These are phyloP conservation scores for Okamejei kenojei DNA, from an alignment of 2,797 vertebrate genomes.

Conservation along the genomic window DNA sequence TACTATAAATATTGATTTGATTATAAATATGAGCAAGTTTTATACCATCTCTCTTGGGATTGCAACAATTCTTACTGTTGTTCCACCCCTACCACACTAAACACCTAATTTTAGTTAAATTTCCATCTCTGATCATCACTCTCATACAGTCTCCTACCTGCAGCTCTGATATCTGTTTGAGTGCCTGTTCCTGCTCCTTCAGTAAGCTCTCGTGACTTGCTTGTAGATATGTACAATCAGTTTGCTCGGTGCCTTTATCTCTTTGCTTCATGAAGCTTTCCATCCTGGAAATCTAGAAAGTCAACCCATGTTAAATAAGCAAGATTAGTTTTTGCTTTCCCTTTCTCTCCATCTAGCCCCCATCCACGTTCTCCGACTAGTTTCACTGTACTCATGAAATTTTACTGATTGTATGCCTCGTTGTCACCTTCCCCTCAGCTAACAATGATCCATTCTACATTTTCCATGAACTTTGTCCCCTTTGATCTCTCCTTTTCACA, in stretches of 20 bases:
- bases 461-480: too few relatives aligned
- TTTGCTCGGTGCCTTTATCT: slow-evolving; percentile 41
- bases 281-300: slow-evolving; percentile 56
- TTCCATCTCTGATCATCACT: background rate
- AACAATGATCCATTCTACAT: too few relatives aligned
- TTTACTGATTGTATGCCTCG: too few relatives aligned
- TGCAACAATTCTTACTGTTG: background rate
- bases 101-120: slow-evolving; percentile 14
- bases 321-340: too few relatives aligned
- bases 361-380: too few relatives aligned
- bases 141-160: slow-evolving; percentile 42
- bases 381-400: too few relatives aligned
- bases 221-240: background rate
- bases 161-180: slow-evolving; percentile 41
- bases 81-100: background rate
- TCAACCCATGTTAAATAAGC: background rate
- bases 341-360: too few relatives aligned
- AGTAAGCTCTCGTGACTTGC: slow-evolving; percentile 51
- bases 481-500: too few relatives aligned
- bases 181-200: slow-evolving; percentile 57
- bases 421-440: too few relatives aligned
- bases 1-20: background rate
- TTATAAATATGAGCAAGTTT: background rate
- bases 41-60: background rate
- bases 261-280: slow-evolving; percentile 51